Evolutionary conservation across 1,140 invertebrate species (phyloP), one percentile per base, ranked within the genome.

Genomic region (Zaprionus tsacasi): DNA sequence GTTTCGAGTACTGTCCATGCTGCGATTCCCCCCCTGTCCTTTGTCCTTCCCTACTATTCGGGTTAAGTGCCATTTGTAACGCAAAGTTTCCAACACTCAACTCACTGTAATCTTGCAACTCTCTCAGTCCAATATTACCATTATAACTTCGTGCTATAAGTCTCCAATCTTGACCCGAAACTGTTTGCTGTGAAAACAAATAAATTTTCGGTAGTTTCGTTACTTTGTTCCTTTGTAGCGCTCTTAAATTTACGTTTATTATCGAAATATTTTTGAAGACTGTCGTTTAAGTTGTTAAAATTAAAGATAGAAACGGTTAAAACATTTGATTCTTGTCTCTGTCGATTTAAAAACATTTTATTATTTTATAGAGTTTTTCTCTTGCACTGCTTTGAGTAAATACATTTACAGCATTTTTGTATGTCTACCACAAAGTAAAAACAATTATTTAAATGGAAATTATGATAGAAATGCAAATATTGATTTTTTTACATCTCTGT

Each of bases 61-160:
- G 54, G 33, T 70, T 75, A 75, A 75, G 72, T 70, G 68, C 68
- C 68, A 70, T 75, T 75, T 75, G 72, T 75, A 75, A 75, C 68
- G 72, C 68, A 75, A 75, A 70, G 60, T 70, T 70, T 15, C 60
- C 17, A 21, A 48, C 43, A 43, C 59, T 61, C 57, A 57, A 33
- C 48, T 54, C 58, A 36, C 38, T 56, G 56, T 55, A 68, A 69
- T 73, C 66, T 50, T 38, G 7, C 50, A 35, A 52, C 40, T 69
- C 40, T 69, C 38, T 57, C 59, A 54, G 56, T 50, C 50, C 52
- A 7, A 45, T 15, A 15, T 45, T 45, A 45, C 2, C 40, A 70
- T 73, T 68, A 68, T 45, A 69, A 70, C 50, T 61, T 70, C 35
- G n/a, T 17, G 48, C 50, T 27, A 55, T 35, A 56, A 56, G 36